Evolutionary conservation across 2,888 invertebrate species (phyloP).

Genomic region (Melanchra persicariae): DNA sequence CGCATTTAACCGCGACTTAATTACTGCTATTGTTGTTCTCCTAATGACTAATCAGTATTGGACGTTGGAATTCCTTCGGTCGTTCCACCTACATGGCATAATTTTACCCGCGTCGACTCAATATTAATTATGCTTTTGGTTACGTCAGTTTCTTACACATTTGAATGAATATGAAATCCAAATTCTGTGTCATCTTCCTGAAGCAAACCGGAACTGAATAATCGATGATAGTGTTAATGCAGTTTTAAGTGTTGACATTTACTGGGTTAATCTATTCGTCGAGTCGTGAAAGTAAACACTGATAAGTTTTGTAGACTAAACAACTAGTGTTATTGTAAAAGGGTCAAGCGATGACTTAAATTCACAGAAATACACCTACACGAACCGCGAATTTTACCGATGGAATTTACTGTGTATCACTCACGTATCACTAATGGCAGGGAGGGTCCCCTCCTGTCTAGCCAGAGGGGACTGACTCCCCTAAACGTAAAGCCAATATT

Average conservation of each 20-base stretch:
- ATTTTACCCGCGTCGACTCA: conserved; percentile 29
- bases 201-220: conserved; percentile 49
- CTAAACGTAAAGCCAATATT: conserved; percentile 38
- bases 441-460: conserved; percentile 23
- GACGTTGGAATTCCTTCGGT: conserved; percentile 43
- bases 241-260: conserved; percentile 45
- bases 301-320: conserved; percentile 57
- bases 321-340: conserved; percentile 29
- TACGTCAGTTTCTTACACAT: conserved; percentile 60
- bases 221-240: conserved; percentile 41
- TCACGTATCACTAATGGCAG: conserved; percentile 23
- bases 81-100: conserved; percentile 26
- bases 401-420: conserved; percentile 23
- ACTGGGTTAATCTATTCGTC: conserved; percentile 57
- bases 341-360: conserved; percentile 11
- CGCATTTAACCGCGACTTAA: conserved; percentile 54
- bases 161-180: conserved; percentile 34
- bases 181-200: conserved; percentile 38
- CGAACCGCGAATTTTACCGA: neutral
- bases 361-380: conserved; percentile 6
- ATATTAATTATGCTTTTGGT: conserved; percentile 36
- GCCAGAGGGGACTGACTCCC: conserved; percentile 46
- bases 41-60: conserved; percentile 59
- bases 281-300: conserved; percentile 46
- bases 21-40: conserved; percentile 60